Base-by-base conservation (phyloP, 1,140 invertebrate genomes). In the Heliconius melpomene region DNA sequence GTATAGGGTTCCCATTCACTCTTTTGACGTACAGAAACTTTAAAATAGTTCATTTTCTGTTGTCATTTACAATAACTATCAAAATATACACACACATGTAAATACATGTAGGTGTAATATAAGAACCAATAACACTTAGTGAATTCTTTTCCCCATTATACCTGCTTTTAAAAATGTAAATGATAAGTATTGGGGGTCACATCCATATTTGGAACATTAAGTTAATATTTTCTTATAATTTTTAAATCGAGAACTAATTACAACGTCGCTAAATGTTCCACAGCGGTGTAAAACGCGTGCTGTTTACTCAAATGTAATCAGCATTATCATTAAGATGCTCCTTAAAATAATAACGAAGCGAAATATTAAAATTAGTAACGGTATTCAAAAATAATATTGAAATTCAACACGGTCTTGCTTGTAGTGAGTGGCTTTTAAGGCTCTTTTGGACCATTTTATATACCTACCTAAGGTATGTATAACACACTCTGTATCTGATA, bases 321-420 rank as follows among this genome's bases (percentile, higher is more conserved):
- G 2, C 11, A 11, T 16, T n/a, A 11, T 66, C 60, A 16, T 66
- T 66, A 66, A 66, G 2, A 66, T 29, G 13, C 60, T 26, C 9
- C 60, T 66, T 29, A 66, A 66, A 66, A 2, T 26, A 13, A 66
- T 66, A 66, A 11, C 16, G 11, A 26, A 0, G 3, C 9, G 57
- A 66, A 66, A 9, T 57, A 57, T 57, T 57, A 29, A 66, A 16
- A 66, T 66, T 66, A 9, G 26, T 66, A 66, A 66, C 60, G 60
- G 60, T 66, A 66, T 66, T 66, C 16, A 29, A 66, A 13, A 29
- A 11, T 3, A 26, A 66, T 60, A 66, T 26, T 66, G 26, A 66
- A 29, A 29, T 26, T 23, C 1, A 66, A 66, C 3, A 66, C 3
- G 60, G 29, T 66, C 29, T 6, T 66, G 26, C 1, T 29, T 29